phyloP scores from a whole-genome alignment of 64 coral and sea anemone genomes.

The Catalaphyllia jardinei region DNA sequence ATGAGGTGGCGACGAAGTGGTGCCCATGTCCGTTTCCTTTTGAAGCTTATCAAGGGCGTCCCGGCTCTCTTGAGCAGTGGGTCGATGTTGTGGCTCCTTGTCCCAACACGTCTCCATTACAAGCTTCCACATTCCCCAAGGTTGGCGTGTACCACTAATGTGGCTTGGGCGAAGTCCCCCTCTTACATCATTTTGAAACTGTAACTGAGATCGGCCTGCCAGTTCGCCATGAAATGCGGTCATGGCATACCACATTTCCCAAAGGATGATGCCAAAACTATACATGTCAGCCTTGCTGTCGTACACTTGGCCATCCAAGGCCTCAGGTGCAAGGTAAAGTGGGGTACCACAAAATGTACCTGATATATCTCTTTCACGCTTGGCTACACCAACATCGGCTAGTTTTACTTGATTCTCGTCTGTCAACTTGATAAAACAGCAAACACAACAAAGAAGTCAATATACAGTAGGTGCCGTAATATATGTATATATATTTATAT shows the following conservation, averaged over 20 bases:
- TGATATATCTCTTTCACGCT: constrained; percentile 10
- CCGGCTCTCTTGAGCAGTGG: background rate
- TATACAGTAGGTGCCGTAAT: too few relatives aligned
- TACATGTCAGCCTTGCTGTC: constrained; percentile 17
- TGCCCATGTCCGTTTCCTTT: background rate
- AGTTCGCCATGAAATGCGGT: background rate
- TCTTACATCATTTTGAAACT: background rate
- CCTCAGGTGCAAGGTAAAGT: constrained; percentile 23
- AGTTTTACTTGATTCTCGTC: constrained; percentile 7
- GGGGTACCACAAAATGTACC: constrained; percentile 4
- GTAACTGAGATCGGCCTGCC: too few relatives aligned
- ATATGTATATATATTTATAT: too few relatives aligned
- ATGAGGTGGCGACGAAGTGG: background rate
- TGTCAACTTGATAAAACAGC: constrained; percentile 7
- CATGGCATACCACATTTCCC: constrained; percentile 36
- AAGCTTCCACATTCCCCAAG: background rate
- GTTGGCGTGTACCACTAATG: background rate
- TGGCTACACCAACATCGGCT: constrained; percentile 11
- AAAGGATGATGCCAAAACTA: constrained; percentile 29
- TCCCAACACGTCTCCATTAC: constrained; percentile 37
- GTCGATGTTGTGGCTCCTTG: background rate
- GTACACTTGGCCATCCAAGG: background rate
- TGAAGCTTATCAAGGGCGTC: background rate
- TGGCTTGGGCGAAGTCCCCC: background rate
- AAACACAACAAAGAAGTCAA: background rate